Percentiles rank a stretch among this genome's conserved stretches.
Conservation (phyloP, 1,140 invertebrate genomes). For the Lordiphosa stackelbergi region DNA sequence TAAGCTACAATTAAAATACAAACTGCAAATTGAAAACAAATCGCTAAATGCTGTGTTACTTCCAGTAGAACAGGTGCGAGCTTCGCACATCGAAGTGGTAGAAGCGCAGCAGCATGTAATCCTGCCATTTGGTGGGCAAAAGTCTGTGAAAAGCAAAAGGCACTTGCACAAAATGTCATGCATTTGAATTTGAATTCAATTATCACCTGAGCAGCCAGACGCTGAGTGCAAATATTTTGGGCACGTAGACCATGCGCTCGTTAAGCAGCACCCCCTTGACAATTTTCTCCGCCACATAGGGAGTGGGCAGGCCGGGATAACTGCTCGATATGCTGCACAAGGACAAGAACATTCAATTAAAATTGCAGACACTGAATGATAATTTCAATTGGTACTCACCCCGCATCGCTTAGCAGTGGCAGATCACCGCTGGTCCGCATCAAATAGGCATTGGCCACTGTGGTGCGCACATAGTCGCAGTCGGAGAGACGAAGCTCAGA, state of each 20-base stretch:
- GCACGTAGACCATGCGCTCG: constrained; percentile 72
- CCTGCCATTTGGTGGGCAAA: constrained; percentile 73
- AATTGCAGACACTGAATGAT: constrained; percentile 2
- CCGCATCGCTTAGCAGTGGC: constrained; percentile 66
- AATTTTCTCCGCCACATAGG: constrained; percentile 72
- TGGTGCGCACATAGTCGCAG: constrained; percentile 69
- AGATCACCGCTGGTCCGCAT: constrained; percentile 72
- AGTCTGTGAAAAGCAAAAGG: constrained; percentile 34
- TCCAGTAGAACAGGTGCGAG: constrained; percentile 70
- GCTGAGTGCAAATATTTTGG: constrained; percentile 72
- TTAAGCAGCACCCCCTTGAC: constrained; percentile 65
- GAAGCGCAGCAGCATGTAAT: constrained; percentile 67
- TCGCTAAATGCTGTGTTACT: constrained; percentile 25
- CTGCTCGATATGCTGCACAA: constrained; percentile 55
- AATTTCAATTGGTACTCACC: constrained; percentile 36
- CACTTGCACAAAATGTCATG: not conserved
- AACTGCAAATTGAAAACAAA: constrained; percentile 36
- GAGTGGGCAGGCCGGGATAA: constrained; percentile 67
- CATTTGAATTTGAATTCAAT: constrained; percentile 17
- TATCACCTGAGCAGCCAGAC: constrained; percentile 70
- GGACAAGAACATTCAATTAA: constrained; percentile 8
- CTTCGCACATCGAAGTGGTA: constrained; percentile 71
- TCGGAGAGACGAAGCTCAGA: constrained; percentile 66
- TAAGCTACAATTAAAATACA: constrained; percentile 38
- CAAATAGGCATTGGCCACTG: constrained; percentile 68